Evolutionary conservation across 2,888 invertebrate genomes (phyloP).

Genomic region (Sylvicola cinctus): DNA sequence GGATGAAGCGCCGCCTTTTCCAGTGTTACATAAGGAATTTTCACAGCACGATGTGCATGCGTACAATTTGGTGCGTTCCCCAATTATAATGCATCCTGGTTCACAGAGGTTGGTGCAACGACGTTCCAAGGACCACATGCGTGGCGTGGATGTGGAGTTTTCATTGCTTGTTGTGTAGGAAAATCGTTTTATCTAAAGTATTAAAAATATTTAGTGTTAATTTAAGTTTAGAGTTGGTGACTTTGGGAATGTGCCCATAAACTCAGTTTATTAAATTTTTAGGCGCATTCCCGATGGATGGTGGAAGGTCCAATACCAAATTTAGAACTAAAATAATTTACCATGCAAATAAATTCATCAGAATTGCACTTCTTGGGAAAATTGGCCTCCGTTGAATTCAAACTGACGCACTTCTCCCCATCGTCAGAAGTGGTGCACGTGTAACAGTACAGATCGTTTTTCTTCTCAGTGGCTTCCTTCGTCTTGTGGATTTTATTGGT

Average conservation of each 20-base stretch:
- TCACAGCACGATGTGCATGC: slow-evolving; percentile 76
- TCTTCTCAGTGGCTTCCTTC: slow-evolving; percentile 54
- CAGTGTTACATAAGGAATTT: slow-evolving; percentile 56
- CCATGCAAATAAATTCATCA: slow-evolving; percentile 59
- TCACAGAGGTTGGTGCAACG: slow-evolving; percentile 70
- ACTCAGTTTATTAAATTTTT: not conserved
- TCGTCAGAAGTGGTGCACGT: slow-evolving; percentile 58
- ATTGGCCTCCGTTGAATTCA: slow-evolving; percentile 35
- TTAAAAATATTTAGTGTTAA: not conserved
- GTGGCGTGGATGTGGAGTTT: slow-evolving; percentile 50
- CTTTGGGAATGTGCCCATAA: not conserved
- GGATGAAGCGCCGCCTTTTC: slow-evolving; percentile 29
- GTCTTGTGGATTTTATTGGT: slow-evolving; percentile 53
- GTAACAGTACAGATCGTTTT: slow-evolving; percentile 65
- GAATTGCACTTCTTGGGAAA: slow-evolving; percentile 54
- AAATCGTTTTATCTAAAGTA: slow-evolving; percentile 43
- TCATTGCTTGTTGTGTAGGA: slow-evolving; percentile 69
- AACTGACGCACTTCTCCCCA: slow-evolving; percentile 44
- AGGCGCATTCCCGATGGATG: too few species aligned
- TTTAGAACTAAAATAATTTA: too few species aligned
- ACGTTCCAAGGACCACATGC: slow-evolving; percentile 67
- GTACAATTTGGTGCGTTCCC: slow-evolving; percentile 70
- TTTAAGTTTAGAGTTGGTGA: not conserved
- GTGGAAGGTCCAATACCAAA: too few species aligned
- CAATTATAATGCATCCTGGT: slow-evolving; percentile 73